phyloP scores from a whole-genome alignment of 2,113 vertebrate species.

The Mystacornis crossleyi region DNA sequence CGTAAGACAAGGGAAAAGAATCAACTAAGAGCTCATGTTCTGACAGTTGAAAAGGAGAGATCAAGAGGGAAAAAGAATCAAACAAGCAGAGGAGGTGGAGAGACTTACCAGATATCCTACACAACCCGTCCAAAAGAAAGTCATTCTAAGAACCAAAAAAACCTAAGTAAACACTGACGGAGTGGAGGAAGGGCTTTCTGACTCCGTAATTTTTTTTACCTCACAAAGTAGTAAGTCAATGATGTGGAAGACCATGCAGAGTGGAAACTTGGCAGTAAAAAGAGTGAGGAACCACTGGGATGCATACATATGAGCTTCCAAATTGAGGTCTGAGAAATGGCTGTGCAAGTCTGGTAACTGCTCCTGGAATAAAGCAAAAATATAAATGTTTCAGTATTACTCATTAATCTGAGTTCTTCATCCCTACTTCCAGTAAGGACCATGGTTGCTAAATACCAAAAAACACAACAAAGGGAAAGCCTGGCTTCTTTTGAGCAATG shows the following conservation, averaged over 20 bases:
- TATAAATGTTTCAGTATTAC: background rate
- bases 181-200: too few relatives aligned
- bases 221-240: too few relatives aligned
- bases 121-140: background rate
- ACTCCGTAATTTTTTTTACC: too few relatives aligned
- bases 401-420: background rate
- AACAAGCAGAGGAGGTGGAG: background rate
- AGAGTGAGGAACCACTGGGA: too few relatives aligned
- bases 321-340: constrained; percentile 89
- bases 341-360: constrained; percentile 90
- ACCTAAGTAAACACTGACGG: background rate
- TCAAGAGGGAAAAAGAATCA: background rate
- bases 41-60: background rate
- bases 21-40: background rate
- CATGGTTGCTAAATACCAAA: background rate
- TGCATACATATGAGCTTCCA: constrained; percentile 77
- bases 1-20: background rate
- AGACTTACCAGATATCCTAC: background rate
- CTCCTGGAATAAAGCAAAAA: constrained; percentile 77
- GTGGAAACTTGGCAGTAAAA: too few relatives aligned
- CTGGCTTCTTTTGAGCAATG: background rate
- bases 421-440: background rate
- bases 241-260: too few relatives aligned
- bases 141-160: background rate
- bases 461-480: background rate